Evolutionary conservation across 2,797 vertebrate genomes (phyloP).

Genomic region (Triplophysa bombifrons): DNA sequence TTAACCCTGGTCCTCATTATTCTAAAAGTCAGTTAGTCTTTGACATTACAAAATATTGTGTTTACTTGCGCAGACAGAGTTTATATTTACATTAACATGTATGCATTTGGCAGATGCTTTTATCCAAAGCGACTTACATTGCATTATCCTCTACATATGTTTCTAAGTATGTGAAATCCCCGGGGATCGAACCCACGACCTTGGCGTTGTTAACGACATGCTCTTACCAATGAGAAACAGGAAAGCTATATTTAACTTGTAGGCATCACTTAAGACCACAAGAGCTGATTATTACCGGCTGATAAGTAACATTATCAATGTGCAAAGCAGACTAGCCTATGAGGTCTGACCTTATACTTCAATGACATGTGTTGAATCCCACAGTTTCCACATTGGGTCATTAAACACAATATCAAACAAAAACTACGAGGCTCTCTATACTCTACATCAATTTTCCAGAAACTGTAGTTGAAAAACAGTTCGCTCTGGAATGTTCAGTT

Average conservation of each 20-base stretch:
- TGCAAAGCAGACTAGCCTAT: background rate
- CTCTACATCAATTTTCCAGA: background rate
- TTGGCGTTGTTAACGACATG: too few relatives aligned
- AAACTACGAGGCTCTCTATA: background rate
- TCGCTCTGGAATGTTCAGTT: slow-evolving; percentile 6
- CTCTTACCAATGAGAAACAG: too few relatives aligned
- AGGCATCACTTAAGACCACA: background rate
- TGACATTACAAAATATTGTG: slow-evolving; percentile 5
- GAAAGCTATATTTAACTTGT: too few relatives aligned
- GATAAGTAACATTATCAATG: background rate
- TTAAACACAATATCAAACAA: background rate
- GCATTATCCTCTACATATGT: too few relatives aligned
- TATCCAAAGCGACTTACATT: too few relatives aligned
- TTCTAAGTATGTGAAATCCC: too few relatives aligned
- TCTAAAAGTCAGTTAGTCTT: too few relatives aligned
- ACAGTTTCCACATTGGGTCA: background rate
- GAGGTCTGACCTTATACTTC: background rate
- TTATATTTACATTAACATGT: background rate
- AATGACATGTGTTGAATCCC: background rate
- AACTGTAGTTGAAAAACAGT: slow-evolving; percentile 2
- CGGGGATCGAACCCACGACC: too few relatives aligned
- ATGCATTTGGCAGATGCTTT: too few relatives aligned
- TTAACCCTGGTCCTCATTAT: too few relatives aligned
- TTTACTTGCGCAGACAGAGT: background rate
- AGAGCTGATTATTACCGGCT: background rate